Conservation (phyloP, 2,797 vertebrate genomes). For the Heterohyrax brucei region DNA sequence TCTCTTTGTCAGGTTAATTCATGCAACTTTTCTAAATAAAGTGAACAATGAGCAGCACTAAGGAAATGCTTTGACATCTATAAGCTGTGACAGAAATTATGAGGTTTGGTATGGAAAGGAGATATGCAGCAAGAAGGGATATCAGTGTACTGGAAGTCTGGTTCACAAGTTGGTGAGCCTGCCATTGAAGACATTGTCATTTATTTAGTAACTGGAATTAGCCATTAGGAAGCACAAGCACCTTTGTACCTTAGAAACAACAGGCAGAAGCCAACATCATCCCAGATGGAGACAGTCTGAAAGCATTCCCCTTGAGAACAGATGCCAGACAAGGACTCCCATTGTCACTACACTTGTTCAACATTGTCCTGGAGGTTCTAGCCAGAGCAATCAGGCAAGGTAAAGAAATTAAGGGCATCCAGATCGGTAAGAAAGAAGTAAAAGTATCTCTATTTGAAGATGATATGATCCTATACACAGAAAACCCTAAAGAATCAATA, state of each 20-base stretch:
- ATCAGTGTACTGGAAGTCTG: not conserved
- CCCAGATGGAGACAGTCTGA: too few relatives aligned
- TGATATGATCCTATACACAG: too few relatives aligned
- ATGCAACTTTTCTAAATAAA: constrained; percentile 68
- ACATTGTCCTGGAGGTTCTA: too few relatives aligned
- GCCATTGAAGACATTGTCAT: constrained; percentile 31
- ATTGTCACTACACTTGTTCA: too few relatives aligned
- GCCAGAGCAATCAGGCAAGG: too few relatives aligned
- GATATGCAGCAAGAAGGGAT: not conserved
- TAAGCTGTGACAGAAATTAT: not conserved
- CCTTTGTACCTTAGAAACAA: constrained; percentile 1
- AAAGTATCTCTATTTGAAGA: too few relatives aligned
- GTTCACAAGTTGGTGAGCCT: not conserved
- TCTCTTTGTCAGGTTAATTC: constrained; percentile 60
- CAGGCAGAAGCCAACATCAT: not conserved
- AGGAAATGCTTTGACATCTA: constrained; percentile 56
- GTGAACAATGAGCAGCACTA: constrained; percentile 19
- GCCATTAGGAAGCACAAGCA: constrained; percentile 16
- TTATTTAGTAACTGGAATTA: constrained; percentile 11
- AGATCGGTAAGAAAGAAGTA: too few relatives aligned
- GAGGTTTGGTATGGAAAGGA: constrained; percentile 20
- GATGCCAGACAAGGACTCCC: too few relatives aligned
- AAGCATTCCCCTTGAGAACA: too few relatives aligned
- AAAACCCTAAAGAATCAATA: too few relatives aligned
- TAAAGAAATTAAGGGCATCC: too few relatives aligned